Base-by-base conservation (phyloP, 2,797 vertebrate genomes). In the Lacerta agilis region DNA sequence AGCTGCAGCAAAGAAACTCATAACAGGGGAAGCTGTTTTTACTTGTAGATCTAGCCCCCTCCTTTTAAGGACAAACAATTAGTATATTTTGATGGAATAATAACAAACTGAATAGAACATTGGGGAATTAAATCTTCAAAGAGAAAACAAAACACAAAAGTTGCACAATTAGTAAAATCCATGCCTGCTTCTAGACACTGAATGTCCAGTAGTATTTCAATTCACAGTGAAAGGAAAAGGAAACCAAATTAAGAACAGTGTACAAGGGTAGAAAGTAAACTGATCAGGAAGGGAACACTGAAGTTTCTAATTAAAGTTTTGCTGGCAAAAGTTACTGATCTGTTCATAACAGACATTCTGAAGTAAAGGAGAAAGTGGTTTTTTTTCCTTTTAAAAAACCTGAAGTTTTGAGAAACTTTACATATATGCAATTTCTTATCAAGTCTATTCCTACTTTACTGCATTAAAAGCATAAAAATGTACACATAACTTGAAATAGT, bases 291-390 rank as follows among this genome's bases (percentile, higher is more conserved):
- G 91, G 90, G 94, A 91, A 86, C 77, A 80, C 89, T 90, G 79
- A 86, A 71, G 27, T 87, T 82, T 88, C 91, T 82, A 82, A 82
- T 89, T 85, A 89, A 87, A 87, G 79, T 91, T 92, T 83, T 85
- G 25, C 78, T 92, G 91, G 90, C 84, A 92, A 93, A 79, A 69
- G 87, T 55, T 79, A 89, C 89, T 94, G 84, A 94, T 90, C 85
- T 94, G 91, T 85, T 80, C 82, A 87, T 92, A 92, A 90, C 90
- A 94, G 93, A 90, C 69, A 91, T 87, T 88, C 49, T 90, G 82
- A 78, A 66, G 61, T 9, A 36, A 76, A 43, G 17, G 1, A 18
- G 36, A 27, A 29, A 61, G 27, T 23, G 10, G 25, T 58, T 73
- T 83, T 18, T 41, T 41, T 43, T 36, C 38, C 58, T 83, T 29